phyloP scores from a whole-genome alignment of 2,113 vertebrate species.

The Saccopteryx leptura region DNA sequence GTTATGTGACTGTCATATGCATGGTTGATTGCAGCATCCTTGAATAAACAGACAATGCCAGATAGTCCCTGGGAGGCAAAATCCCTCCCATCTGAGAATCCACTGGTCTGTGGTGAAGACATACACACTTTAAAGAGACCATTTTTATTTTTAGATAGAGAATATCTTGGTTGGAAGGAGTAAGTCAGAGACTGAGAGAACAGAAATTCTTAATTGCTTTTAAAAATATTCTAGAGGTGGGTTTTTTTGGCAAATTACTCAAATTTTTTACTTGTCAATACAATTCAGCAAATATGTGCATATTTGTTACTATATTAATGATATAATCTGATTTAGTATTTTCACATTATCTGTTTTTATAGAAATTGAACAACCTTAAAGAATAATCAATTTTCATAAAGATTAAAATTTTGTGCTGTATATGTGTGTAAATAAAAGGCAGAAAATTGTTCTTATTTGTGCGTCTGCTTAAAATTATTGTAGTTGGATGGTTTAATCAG shows the following conservation, averaged over 20 bases:
- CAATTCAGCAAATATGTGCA: background rate
- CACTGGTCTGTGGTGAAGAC: background rate
- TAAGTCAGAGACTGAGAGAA: background rate
- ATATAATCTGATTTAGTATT: constrained; percentile 34
- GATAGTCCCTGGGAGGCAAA: background rate
- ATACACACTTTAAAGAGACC: background rate
- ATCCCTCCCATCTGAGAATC: background rate
- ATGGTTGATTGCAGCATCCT: background rate
- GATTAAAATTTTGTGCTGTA: background rate
- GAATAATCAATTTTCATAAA: background rate
- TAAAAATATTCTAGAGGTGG: background rate
- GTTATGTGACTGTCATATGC: background rate
- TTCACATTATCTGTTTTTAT: constrained; percentile 21
- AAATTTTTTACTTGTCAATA: background rate
- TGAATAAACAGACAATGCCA: background rate
- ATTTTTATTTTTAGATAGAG: background rate
- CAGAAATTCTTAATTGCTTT: constrained; percentile 42
- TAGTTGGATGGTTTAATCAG: background rate
- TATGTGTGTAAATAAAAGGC: constrained; percentile 3
- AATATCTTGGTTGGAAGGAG: constrained; percentile 37
- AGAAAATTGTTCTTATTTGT: background rate
- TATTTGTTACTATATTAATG: background rate
- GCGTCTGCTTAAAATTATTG: constrained; percentile 28
- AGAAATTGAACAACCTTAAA: background rate
- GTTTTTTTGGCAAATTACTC: background rate